Percentiles rank a stretch among this genome's conserved stretches.
Evolutionary conservation across 92 coral and sea anemone genomes (phyloP).

Genomic region (Nematostella vectensis): DNA sequence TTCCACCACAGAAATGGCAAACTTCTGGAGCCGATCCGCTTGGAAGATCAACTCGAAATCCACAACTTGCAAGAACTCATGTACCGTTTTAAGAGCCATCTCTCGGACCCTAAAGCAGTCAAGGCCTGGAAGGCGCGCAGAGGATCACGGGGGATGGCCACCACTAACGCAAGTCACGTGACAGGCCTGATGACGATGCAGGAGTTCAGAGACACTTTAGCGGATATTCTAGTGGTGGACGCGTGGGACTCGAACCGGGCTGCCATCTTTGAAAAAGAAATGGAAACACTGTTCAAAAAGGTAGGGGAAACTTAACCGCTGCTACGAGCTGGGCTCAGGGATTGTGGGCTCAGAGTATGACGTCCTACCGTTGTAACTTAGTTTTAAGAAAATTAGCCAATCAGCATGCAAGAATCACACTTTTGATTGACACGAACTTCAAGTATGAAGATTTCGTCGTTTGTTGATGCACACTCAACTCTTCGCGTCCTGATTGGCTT

Average conservation of each 20-base stretch:
- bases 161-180: constrained; percentile 20
- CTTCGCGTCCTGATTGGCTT: too few species aligned
- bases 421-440: too few species aligned
- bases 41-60: constrained; percentile 80
- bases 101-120: constrained; percentile 50
- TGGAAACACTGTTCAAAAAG: constrained; percentile 77
- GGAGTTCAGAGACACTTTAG: constrained; percentile 69
- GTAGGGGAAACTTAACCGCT: constrained; percentile 23
- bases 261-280: constrained; percentile 55
- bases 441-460: too few species aligned
- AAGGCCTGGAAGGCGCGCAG: constrained; percentile 65
- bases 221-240: constrained; percentile 60
- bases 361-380: too few species aligned
- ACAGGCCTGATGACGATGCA: constrained; percentile 76
- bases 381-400: too few species aligned
- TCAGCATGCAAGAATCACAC: too few species aligned
- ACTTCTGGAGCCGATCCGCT: constrained; percentile 58
- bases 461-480: too few species aligned
- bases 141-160: constrained; percentile 38
- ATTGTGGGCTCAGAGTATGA: too few species aligned
- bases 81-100: constrained; percentile 72
- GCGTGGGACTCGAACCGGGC: constrained; percentile 58
- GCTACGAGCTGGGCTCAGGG: too few species aligned
- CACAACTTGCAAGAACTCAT: constrained; percentile 72
- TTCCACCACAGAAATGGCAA: constrained; percentile 68